Evolutionary conservation across 2,113 vertebrate genomes (phyloP).

Genomic region (Callopanchax toddi): DNA sequence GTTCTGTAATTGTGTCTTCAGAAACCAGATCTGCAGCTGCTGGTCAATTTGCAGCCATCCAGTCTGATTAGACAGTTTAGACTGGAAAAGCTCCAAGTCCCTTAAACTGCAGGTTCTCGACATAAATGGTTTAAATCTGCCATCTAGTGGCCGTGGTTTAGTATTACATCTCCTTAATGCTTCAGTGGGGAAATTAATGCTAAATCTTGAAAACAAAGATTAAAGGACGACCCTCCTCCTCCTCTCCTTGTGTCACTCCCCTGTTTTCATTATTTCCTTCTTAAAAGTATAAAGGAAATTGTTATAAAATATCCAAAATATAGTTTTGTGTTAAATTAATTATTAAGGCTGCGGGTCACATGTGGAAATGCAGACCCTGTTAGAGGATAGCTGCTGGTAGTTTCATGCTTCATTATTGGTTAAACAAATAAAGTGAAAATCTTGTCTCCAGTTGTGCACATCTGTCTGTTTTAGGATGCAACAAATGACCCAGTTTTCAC

Average conservation of each 20-base stretch:
- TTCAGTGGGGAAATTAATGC: too few species aligned
- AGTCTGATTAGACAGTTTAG: conserved; percentile 14
- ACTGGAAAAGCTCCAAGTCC: neutral
- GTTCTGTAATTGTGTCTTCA: conserved; percentile 45
- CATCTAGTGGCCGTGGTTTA: conserved; percentile 62
- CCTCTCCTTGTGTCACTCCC: neutral
- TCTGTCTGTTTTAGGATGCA: conserved; percentile 25
- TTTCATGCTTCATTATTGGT: conserved; percentile 46
- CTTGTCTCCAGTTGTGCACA: conserved; percentile 37
- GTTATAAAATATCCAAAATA: conserved; percentile 34
- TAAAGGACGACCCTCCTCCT: too few species aligned
- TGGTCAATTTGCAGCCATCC: conserved; percentile 19
- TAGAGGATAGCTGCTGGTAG: conserved; percentile 23
- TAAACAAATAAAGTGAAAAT: conserved; percentile 47
- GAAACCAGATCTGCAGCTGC: conserved; percentile 51
- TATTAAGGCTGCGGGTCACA: conserved; percentile 14
- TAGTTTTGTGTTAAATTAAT: conserved; percentile 24
- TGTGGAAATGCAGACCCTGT: conserved; percentile 52
- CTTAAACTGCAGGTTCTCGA: conserved; percentile 3
- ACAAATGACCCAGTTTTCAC: neutral
- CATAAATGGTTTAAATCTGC: conserved; percentile 60
- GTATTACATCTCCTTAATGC: conserved; percentile 38
- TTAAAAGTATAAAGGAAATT: conserved; percentile 11
- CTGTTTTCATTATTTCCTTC: conserved; percentile 11
- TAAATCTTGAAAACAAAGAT: too few species aligned